phyloP scores from a whole-genome alignment of 1,140 invertebrate species.

The Palaemon carinicauda region DNA sequence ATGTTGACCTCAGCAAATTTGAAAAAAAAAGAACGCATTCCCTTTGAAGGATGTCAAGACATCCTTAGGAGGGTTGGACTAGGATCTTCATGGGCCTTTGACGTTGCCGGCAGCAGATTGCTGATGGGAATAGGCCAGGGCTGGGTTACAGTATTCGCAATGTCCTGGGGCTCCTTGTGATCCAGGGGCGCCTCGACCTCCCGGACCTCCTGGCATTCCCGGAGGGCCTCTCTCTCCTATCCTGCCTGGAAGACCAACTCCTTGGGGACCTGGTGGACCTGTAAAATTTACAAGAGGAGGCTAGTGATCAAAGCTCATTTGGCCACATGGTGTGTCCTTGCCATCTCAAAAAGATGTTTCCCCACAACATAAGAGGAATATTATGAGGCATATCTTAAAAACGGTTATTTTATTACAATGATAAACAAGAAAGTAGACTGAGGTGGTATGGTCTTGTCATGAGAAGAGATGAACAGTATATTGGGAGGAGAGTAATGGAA shows the following conservation, averaged over 20 bases:
- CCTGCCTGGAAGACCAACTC: slow-evolving; percentile 46
- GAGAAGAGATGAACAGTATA: no score
- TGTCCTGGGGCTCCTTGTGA: slow-evolving; percentile 54
- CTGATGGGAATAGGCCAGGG: slow-evolving; percentile 27
- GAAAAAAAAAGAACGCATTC: not conserved
- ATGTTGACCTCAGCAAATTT: not conserved
- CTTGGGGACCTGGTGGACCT: slow-evolving; percentile 57
- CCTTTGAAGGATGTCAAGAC: not conserved
- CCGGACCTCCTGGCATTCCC: slow-evolving; percentile 54
- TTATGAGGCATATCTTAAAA: no score
- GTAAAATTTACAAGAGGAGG: not conserved
- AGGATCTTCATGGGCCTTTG: slow-evolving; percentile 52
- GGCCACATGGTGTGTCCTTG: no score
- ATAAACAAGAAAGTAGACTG: no score
- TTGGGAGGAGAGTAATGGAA: no score
- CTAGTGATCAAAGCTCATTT: not conserved
- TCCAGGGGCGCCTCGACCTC: slow-evolving; percentile 49
- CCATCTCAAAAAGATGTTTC: no score
- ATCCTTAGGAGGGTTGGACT: not conserved
- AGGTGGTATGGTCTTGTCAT: no score
- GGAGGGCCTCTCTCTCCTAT: slow-evolving; percentile 58
- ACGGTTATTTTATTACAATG: no score
- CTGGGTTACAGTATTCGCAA: slow-evolving; percentile 59
- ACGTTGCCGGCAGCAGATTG: slow-evolving; percentile 41
- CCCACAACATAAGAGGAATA: no score